Percentiles rank a stretch among this genome's conserved stretches.
phyloP scores from a whole-genome alignment of 1,140 invertebrate species.

The Meteorus sp. region DNA sequence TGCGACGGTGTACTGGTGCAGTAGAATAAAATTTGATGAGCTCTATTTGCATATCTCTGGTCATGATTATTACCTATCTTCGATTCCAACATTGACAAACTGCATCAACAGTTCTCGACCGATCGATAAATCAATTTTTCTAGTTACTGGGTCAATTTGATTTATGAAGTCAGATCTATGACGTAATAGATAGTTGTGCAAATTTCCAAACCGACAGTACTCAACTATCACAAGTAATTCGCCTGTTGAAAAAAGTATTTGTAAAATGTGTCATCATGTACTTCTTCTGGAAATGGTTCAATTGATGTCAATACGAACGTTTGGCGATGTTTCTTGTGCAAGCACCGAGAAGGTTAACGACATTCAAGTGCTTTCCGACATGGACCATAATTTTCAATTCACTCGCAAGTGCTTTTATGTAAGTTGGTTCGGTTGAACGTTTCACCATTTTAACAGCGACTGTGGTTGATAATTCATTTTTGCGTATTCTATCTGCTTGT shows the following conservation, averaged over 20 bases:
- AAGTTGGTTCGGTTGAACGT: constrained; percentile 70
- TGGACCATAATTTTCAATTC: constrained; percentile 96
- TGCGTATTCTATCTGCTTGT: constrained; percentile 74
- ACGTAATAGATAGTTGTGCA: constrained; percentile 81
- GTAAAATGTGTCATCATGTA: constrained; percentile 17
- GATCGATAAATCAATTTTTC: constrained; percentile 67
- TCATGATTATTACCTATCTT: constrained; percentile 56
- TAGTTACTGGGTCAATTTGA: constrained; percentile 71
- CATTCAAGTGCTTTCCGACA: constrained; percentile 90
- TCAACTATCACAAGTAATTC: constrained; percentile 93
- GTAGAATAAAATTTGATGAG: no score
- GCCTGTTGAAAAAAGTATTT: constrained; percentile 58
- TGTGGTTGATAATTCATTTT: constrained; percentile 68
- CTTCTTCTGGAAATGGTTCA: not conserved
- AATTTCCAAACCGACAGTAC: constrained; percentile 87
- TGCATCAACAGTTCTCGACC: constrained; percentile 61
- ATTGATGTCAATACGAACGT: constrained; percentile 63
- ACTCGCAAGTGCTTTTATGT: constrained; percentile 79
- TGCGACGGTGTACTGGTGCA: no score
- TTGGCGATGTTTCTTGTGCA: constrained; percentile 88
- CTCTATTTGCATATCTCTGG: no score
- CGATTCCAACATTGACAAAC: constrained; percentile 58
- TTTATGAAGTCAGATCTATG: constrained; percentile 79
- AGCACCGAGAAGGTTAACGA: constrained; percentile 92
- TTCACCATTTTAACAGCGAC: constrained; percentile 90